Evolutionary conservation across 2,888 invertebrate genomes (phyloP).

Genomic region (Trisateles emortualis): DNA sequence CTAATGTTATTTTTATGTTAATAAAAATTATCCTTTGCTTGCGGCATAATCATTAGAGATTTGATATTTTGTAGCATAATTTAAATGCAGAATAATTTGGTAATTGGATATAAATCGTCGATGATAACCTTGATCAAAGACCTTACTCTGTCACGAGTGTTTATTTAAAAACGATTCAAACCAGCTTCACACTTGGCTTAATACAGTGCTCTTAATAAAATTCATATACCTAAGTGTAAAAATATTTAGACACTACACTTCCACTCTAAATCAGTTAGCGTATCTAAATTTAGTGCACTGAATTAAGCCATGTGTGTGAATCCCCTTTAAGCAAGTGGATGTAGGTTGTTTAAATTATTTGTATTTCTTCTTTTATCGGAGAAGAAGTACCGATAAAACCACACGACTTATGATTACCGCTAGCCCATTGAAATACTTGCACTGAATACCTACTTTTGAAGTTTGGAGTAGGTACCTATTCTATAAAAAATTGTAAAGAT

Average conservation of each 20-base stretch:
- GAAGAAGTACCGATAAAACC: too few relatives aligned
- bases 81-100: constrained; percentile 20
- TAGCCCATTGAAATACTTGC: not conserved
- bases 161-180: not conserved
- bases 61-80: constrained; percentile 13
- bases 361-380: too few relatives aligned
- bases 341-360: too few relatives aligned
- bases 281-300: too few relatives aligned
- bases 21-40: not conserved
- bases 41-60: constrained; percentile 12
- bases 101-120: constrained; percentile 12
- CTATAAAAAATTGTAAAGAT: not conserved
- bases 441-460: not conserved
- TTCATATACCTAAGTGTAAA: too few relatives aligned
- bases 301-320: too few relatives aligned
- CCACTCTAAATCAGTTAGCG: too few relatives aligned
- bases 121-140: constrained; percentile 25
- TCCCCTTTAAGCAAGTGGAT: too few relatives aligned
- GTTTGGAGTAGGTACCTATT: not conserved
- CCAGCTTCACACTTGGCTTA: too few relatives aligned
- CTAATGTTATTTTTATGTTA: not conserved
- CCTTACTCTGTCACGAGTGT: not conserved
- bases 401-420: not conserved
- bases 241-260: too few relatives aligned
- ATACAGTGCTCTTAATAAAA: too few relatives aligned